Percentiles rank a stretch among this genome's conserved stretches.
Evolutionary conservation across 2,888 invertebrate species (phyloP).

Genomic region (Synergus umbraculus): DNA sequence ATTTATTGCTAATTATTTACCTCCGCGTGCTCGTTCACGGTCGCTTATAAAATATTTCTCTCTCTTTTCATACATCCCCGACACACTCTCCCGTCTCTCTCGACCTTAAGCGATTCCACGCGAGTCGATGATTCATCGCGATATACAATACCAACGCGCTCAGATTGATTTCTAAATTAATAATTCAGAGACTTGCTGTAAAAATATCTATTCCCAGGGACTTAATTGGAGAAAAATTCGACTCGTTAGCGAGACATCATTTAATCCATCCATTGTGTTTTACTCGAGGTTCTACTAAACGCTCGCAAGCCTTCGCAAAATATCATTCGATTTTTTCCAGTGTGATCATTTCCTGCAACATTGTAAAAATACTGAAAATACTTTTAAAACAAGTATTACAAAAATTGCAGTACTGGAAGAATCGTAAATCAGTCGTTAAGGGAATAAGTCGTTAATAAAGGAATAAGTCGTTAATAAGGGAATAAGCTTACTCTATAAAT

Average conservation of each 20-base stretch:
- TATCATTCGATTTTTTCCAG: neutral
- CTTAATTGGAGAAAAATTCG: constrained; percentile 31
- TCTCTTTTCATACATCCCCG: constrained; percentile 46
- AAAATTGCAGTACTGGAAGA: neutral
- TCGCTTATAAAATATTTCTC: constrained; percentile 54
- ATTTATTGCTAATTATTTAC: constrained; percentile 64
- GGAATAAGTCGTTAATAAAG: neutral
- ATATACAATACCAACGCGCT: constrained; percentile 33
- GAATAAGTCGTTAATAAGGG: neutral
- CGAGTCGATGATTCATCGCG: constrained; percentile 55
- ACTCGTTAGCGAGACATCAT: constrained; percentile 22
- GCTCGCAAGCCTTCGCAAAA: neutral
- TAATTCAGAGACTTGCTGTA: constrained; percentile 39
- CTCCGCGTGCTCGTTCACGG: constrained; percentile 56
- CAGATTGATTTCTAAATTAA: constrained; percentile 58
- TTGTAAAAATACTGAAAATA: no score
- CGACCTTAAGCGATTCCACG: constrained; percentile 52
- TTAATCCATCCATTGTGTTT: constrained; percentile 32
- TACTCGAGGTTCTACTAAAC: neutral
- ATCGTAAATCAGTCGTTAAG: neutral
- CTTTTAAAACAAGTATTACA: no score
- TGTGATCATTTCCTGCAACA: no score
- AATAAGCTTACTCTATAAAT: constrained; percentile 19
- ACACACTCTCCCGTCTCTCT: constrained; percentile 43
- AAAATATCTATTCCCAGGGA: constrained; percentile 14